Percentiles rank a stretch among this genome's conserved stretches.
Conservation (phyloP, 2,888 invertebrate species). For the Eumacrocentrus americanus region DNA sequence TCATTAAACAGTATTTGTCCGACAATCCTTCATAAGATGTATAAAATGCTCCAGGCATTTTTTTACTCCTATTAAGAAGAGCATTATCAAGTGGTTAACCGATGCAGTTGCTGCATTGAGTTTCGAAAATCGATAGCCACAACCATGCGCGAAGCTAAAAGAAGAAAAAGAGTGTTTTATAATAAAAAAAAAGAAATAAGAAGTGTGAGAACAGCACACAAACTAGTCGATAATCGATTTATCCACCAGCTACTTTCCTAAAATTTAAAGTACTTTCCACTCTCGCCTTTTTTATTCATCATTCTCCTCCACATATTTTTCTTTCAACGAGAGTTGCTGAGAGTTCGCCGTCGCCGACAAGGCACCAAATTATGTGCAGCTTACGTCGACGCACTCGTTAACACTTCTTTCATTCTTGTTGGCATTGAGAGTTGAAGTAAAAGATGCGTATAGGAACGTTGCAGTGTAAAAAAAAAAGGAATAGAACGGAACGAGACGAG, state of each 20-base stretch:
- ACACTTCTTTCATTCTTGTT: slow-evolving; percentile 11
- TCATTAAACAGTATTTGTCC: too few species aligned
- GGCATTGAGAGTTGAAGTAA: slow-evolving; percentile 12
- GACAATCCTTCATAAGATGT: too few species aligned
- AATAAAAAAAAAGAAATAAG: not conserved
- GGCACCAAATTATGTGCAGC: slow-evolving; percentile 31
- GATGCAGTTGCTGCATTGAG: slow-evolving; percentile 9
- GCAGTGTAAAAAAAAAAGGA: slow-evolving; percentile 2
- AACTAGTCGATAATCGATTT: not conserved
- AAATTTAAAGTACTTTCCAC: not conserved
- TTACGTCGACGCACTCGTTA: slow-evolving; percentile 20
- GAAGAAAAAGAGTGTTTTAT: not conserved
- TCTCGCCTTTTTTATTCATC: too few species aligned
- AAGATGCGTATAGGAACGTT: slow-evolving; percentile 3
- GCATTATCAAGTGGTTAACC: not conserved
- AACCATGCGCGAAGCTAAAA: not conserved
- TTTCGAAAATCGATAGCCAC: slow-evolving; percentile 25
- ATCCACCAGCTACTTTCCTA: not conserved
- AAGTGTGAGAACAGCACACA: not conserved
- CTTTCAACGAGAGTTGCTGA: not conserved
- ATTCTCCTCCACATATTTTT: too few species aligned
- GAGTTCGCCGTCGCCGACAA: slow-evolving; percentile 23
- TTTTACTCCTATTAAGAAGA: too few species aligned
- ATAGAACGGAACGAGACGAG: slow-evolving; percentile 14
- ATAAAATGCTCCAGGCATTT: too few species aligned